Evolutionary conservation across 1,140 invertebrate genomes (phyloP).

Genomic region (Schlechtendalia chinensis): DNA sequence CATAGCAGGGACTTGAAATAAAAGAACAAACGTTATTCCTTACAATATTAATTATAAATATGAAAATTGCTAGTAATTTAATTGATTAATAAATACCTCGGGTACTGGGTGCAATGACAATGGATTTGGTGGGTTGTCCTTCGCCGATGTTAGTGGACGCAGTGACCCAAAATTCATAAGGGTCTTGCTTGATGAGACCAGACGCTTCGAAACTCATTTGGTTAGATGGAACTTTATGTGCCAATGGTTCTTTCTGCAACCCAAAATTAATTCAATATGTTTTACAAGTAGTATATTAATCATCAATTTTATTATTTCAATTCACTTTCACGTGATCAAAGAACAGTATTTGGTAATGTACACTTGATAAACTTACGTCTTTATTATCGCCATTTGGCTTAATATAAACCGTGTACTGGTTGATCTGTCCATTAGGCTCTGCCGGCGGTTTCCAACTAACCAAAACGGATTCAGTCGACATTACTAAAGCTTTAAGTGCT

Average conservation of each 20-base stretch:
- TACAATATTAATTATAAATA: too few relatives aligned
- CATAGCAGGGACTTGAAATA: conserved; percentile 77
- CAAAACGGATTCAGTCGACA: conserved; percentile 85
- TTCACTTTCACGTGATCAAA: not conserved
- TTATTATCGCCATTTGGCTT: conserved; percentile 70
- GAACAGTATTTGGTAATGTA: not conserved
- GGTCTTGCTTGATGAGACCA: conserved; percentile 73
- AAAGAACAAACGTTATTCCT: conserved; percentile 47
- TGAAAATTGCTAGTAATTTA: not conserved
- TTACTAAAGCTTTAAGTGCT: conserved; percentile 87
- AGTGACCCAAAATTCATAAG: conserved; percentile 93
- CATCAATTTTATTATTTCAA: not conserved
- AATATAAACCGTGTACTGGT: conserved; percentile 89
- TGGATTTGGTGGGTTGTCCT: conserved; percentile 82
- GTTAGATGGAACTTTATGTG: conserved; percentile 66
- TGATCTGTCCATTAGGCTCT: conserved; percentile 88
- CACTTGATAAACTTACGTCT: conserved; percentile 50
- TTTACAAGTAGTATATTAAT: not conserved
- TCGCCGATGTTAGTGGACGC: conserved; percentile 90
- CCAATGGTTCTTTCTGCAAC: conserved; percentile 61
- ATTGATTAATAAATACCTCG: conserved; percentile 63
- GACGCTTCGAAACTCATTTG: conserved; percentile 80
- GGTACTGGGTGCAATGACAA: conserved; percentile 76
- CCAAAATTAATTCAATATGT: not conserved
- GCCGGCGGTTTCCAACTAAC: conserved; percentile 90